phyloP scores from a whole-genome alignment of 2,888 invertebrate species.

The Apotomis turbidana region DNA sequence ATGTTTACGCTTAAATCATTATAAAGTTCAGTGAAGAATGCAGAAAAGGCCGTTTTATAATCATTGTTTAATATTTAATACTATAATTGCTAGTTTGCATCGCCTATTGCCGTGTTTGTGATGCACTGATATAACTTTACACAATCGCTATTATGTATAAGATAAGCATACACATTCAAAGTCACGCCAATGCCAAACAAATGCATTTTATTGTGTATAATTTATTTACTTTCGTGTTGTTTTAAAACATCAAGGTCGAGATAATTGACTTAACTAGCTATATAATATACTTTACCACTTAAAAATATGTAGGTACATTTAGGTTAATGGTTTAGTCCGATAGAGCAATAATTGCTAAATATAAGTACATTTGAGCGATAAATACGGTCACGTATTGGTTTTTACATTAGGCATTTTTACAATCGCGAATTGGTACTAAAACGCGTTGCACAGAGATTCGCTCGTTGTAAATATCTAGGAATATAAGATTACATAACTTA shows the following conservation, averaged over 20 bases:
- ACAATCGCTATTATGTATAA: slow-evolving; percentile 33
- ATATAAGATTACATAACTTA: too few relatives aligned
- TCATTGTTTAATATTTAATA: slow-evolving; percentile 31
- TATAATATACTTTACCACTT: slow-evolving; percentile 16
- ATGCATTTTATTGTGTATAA: slow-evolving; percentile 26
- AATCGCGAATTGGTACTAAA: not conserved
- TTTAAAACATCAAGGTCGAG: slow-evolving; percentile 26
- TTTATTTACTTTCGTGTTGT: slow-evolving; percentile 29
- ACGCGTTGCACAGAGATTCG: not conserved
- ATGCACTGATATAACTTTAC: slow-evolving; percentile 27
- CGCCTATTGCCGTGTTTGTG: slow-evolving; percentile 10
- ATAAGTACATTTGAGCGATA: slow-evolving; percentile 5
- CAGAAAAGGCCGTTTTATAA: not conserved
- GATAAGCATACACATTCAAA: slow-evolving; percentile 20
- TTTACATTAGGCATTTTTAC: not conserved
- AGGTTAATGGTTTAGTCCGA: slow-evolving; percentile 20
- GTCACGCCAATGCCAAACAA: slow-evolving; percentile 31
- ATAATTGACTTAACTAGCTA: slow-evolving; percentile 25
- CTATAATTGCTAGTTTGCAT: slow-evolving; percentile 27
- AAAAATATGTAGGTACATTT: slow-evolving; percentile 14
- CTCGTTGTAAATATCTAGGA: too few relatives aligned
- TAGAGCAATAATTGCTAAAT: slow-evolving; percentile 18
- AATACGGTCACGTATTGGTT: slow-evolving; percentile 12
- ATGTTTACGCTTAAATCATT: slow-evolving; percentile 6
- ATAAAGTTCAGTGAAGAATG: slow-evolving; percentile 17